Conservation (phyloP, 2,113 vertebrate species). For the Alosa alosa region DNA sequence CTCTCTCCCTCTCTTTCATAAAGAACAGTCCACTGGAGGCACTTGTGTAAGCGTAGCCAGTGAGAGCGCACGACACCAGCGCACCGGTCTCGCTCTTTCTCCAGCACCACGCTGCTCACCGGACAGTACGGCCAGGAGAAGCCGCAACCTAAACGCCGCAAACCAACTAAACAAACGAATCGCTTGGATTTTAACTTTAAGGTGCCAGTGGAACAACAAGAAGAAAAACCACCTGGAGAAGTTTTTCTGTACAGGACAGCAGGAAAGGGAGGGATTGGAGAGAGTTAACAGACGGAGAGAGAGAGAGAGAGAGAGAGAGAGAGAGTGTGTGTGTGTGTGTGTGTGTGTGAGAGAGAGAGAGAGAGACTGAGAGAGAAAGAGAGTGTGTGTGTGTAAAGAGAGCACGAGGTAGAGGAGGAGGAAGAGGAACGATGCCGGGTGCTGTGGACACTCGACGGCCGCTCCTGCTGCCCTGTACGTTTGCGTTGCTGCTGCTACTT, state of each 20-base stretch:
- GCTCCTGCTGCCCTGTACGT: conserved; percentile 55
- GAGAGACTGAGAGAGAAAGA: conserved; percentile 1
- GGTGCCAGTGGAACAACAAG: background rate
- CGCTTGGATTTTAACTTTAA: conserved; percentile 7
- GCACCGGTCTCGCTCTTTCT: background rate
- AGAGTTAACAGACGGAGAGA: background rate
- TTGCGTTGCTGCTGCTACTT: conserved; percentile 50
- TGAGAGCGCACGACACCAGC: conserved; percentile 20
- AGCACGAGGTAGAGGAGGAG: conserved; percentile 36
- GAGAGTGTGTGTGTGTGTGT: conserved; percentile 22
- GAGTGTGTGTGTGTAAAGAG: conserved; percentile 24
- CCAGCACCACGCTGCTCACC: background rate
- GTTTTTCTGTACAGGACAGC: background rate
- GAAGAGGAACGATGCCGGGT: conserved; percentile 57
- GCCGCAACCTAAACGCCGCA: background rate
- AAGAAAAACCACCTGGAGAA: conserved; percentile 28
- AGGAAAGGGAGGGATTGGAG: background rate
- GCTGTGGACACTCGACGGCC: conserved; percentile 27
- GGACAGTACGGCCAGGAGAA: background rate
- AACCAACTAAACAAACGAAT: background rate
- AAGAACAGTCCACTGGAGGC: conserved; percentile 49
- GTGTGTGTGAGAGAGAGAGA: conserved; percentile 3
- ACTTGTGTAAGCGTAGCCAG: conserved; percentile 56
- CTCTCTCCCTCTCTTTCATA: conserved; percentile 39
- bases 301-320: background rate